Percentiles rank a stretch among this genome's conserved stretches.
Conservation (phyloP, 2,888 invertebrate species). For the Drosophila anomelani region DNA sequence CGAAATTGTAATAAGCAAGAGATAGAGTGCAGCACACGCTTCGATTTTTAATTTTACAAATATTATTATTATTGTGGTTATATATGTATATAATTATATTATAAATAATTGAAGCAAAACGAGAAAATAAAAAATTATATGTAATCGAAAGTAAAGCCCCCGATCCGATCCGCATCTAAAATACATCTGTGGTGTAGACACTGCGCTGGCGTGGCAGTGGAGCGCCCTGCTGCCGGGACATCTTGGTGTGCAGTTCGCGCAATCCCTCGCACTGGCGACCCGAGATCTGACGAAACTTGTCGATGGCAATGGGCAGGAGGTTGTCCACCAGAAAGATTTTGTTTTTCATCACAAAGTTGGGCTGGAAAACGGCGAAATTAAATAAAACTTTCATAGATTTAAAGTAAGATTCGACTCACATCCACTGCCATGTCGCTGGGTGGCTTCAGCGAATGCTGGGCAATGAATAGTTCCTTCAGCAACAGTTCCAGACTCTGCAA, state of each 20-base stretch:
- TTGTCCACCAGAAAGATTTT: slow-evolving; percentile 83
- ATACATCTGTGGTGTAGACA: slow-evolving; percentile 84
- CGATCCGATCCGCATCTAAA: slow-evolving; percentile 57
- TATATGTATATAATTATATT: slow-evolving; percentile 84
- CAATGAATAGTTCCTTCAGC: slow-evolving; percentile 81
- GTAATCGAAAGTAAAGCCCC: slow-evolving; percentile 70
- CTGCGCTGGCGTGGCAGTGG: slow-evolving; percentile 84
- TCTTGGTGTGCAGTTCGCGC: slow-evolving; percentile 73
- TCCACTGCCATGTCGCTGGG: slow-evolving; percentile 81
- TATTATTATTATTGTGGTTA: slow-evolving; percentile 82
- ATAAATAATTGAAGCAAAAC: slow-evolving; percentile 81
- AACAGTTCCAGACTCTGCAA: slow-evolving; percentile 79
- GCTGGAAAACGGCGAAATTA: slow-evolving; percentile 64
- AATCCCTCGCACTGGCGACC: slow-evolving; percentile 78
- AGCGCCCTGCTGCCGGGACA: slow-evolving; percentile 73
- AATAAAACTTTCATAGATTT: too few relatives aligned
- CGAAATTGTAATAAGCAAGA: slow-evolving; percentile 58
- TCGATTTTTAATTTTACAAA: slow-evolving; percentile 80
- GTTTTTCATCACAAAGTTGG: slow-evolving; percentile 84
- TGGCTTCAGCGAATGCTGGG: slow-evolving; percentile 83
- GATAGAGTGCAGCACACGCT: slow-evolving; percentile 81
- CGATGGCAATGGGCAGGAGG: slow-evolving; percentile 82
- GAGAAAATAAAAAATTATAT: slow-evolving; percentile 81
- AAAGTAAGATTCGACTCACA: slow-evolving; percentile 54
- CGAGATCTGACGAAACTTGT: slow-evolving; percentile 81